Conservation (phyloP, 2,113 vertebrate genomes). For the Sorex araneus region DNA sequence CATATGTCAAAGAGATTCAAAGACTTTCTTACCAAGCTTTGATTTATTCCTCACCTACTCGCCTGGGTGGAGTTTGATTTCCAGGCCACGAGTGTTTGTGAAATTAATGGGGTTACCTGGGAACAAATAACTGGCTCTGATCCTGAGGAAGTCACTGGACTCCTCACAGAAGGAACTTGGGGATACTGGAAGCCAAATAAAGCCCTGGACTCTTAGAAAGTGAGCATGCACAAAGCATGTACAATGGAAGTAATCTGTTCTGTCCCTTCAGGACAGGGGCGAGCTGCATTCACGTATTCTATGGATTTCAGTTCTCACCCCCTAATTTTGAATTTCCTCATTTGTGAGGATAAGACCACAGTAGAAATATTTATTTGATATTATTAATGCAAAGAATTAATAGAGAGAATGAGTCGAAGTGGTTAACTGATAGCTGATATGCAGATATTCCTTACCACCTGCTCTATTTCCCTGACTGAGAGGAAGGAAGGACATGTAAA, state of each 20-base stretch:
- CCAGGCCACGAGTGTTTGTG: not conserved
- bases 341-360: constrained; percentile 5
- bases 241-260: not conserved
- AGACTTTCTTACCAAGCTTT: constrained; percentile 10
- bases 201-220: not conserved
- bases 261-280: not conserved
- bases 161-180: not conserved
- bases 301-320: not conserved
- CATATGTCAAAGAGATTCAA: constrained; percentile 30
- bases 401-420: constrained; percentile 28
- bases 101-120: not conserved
- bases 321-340: constrained; percentile 4
- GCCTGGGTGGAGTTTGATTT: not conserved
- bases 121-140: not conserved
- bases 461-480: not conserved
- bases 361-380: constrained; percentile 48
- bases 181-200: not conserved
- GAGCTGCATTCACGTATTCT: not conserved
- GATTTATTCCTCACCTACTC: not conserved
- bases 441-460: constrained; percentile 6
- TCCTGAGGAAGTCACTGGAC: not conserved
- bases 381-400: constrained; percentile 25
- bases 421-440: not conserved
- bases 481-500: not conserved
- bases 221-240: not conserved